Conservation (phyloP, 2,888 invertebrate genomes). For the Aphidoletes aphidimyza region DNA sequence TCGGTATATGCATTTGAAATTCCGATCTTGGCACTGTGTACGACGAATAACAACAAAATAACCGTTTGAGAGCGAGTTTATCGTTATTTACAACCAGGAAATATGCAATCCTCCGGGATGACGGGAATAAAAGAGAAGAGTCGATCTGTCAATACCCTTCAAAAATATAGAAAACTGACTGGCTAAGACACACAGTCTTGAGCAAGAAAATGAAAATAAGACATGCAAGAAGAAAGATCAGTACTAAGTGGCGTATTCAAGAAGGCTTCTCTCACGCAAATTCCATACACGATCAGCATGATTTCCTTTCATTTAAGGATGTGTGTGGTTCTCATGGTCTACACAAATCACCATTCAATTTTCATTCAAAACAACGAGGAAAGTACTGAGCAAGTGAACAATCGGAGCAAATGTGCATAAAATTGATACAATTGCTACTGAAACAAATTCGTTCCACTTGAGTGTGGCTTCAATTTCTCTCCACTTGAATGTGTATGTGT, state of each 20-base stretch:
- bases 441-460: neutral
- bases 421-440: constrained; percentile 45
- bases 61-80: constrained; percentile 33
- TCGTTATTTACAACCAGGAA: neutral
- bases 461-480: too few relatives aligned
- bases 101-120: neutral
- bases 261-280: constrained; percentile 39
- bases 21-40: neutral
- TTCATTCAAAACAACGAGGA: too few relatives aligned
- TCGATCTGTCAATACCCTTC: constrained; percentile 23
- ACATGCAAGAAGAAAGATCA: neutral
- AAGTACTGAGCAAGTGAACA: neutral
- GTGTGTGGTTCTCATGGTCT: constrained; percentile 35
- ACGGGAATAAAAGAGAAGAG: neutral
- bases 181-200: too few relatives aligned
- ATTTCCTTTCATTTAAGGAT: constrained; percentile 18
- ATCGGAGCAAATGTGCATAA: neutral
- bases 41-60: constrained; percentile 3
- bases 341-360: too few relatives aligned
- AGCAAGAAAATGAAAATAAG: neutral
- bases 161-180: neutral
- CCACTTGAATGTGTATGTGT: too few relatives aligned
- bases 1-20: constrained; percentile 31
- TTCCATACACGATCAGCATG: neutral
- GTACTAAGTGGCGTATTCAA: neutral